Evolutionary conservation across 2,797 vertebrate genomes (phyloP), one percentile per base, ranked within the genome.

Genomic region (Margarornis squamiger): DNA sequence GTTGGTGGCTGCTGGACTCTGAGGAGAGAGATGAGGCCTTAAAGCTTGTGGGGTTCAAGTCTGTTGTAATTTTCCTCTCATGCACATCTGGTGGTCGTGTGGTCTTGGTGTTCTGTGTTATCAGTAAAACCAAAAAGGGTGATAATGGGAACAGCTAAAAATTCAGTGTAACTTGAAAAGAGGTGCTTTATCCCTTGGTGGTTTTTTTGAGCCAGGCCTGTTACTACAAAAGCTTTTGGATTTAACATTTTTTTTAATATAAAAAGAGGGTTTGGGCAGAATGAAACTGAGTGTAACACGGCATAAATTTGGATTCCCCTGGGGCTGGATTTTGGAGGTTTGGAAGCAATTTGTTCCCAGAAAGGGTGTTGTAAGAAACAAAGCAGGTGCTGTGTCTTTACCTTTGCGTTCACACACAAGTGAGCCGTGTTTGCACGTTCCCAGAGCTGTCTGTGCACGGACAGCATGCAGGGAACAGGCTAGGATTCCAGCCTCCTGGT

Each of bases 331-430:
- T 27, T 20, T 5, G 18, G 30, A 13, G 41, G 21, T 34, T 41
- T 12, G 8, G 59, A 21, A 57, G 54, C 0, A 23, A 14, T 66
- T 43, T 23, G 9, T 41, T 6, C 12, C 0, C 8, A 2, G 49
- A 17, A 49, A 57, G 46, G 2, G 7, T 3, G 3, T 10, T 34
- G 5, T 14, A 1, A 36, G 79, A 11, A 24, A 2, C n/a, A 10
- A n/a, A 43, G 7, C 6, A 0, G 4, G 52, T n/a, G 63, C 63
- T 12, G 32, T 4, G 5, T 5, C 13, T 30, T 27, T 2, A 0
- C 27, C 27, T 29, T 16, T 34, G 81, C 27, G 29, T 8, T 34
- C 36, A 1, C 59, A 29, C 38, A 5, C 1, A 3, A 10, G 38
- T 1, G 32, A 15, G 15, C 4, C 5, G 23, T 4, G 61, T 23